Base-by-base conservation (phyloP, 2,888 invertebrate species). In the Harpalus rubripes region DNA sequence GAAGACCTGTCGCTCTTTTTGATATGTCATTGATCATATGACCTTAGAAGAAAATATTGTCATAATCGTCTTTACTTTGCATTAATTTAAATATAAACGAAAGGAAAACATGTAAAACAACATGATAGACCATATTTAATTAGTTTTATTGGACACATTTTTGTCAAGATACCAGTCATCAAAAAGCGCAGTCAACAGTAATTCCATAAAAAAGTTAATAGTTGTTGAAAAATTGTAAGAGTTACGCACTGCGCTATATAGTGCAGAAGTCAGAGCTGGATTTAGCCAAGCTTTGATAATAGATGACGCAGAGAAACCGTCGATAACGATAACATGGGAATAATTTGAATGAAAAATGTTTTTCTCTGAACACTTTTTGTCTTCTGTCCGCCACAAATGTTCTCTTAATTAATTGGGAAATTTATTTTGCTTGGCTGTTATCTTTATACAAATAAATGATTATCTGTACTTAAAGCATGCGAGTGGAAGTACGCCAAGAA, bases 391-490 rank as follows among this genome's bases (percentile, higher is more conserved):
- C 44, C 4, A 12, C 44, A 52, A 52, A 52, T 63, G 63, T 63
- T 63, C 22, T 39, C 18, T 74, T 44, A 41, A 74, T 44, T 74
- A 72, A 16, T 74, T 74, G 41, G 15, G 16, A 18, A 44, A 44
- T 74, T 41, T 74, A 74, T 44, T 74, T 74, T 44, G 18, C 5
- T 44, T 74, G 41, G 18, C 22, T 74, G 52, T 44, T 74, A 74
- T 74, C 72, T 74, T 41, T 44, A 74, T 18, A 74, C 41, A 74
- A 44, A 74, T 74, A 74, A 74, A 18, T 41, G 72, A 74, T 74
- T 41, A 72, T 41, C 10, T 41, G 44, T 72, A 74, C 72, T 7
- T 15, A 15, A 39, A 68, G 63, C 15, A 74, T 16, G 41, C 22
- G 44, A 74, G 18, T 74, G 44, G 72, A 74, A 18, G 12, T 15